Conservation (phyloP, 2,797 vertebrate species). For the Poeciliopsis paucimaculata region DNA sequence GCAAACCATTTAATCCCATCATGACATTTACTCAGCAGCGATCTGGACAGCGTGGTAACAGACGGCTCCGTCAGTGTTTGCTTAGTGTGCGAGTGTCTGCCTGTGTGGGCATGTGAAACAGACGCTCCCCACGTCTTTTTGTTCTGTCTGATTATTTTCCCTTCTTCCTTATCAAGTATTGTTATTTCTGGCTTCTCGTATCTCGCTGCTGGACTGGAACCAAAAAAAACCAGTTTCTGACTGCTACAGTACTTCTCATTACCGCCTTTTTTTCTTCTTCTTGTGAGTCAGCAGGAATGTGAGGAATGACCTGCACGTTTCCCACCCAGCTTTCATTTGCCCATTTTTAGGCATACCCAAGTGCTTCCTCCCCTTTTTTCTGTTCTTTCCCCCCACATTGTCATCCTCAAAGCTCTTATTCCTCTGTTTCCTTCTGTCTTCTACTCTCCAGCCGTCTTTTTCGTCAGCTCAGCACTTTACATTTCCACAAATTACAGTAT, state of each 20-base stretch:
- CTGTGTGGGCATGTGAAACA: constrained; percentile 3
- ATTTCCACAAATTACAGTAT: constrained; percentile 73
- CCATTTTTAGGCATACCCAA: constrained; percentile 79
- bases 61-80: constrained; percentile 36
- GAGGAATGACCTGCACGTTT: constrained; percentile 73
- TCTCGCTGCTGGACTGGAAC: constrained; percentile 34
- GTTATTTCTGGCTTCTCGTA: not conserved
- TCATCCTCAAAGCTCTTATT: constrained; percentile 29
- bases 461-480: constrained; percentile 64
- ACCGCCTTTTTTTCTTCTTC: constrained; percentile 52
- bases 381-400: constrained; percentile 18
- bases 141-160: constrained; percentile 28
- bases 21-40: constrained; percentile 42
- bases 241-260: constrained; percentile 30
- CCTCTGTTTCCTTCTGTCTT: constrained; percentile 33
- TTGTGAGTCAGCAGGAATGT: constrained; percentile 81
- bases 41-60: constrained; percentile 48
- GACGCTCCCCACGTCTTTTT: constrained; percentile 18
- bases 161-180: constrained; percentile 18
- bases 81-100: constrained; percentile 25
- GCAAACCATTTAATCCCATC: constrained; percentile 43
- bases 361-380: constrained; percentile 37
- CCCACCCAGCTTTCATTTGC: constrained; percentile 66
- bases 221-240: constrained; percentile 38
- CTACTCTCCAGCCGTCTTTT: constrained; percentile 54